Percentiles rank a stretch among this genome's conserved stretches.
phyloP scores from a whole-genome alignment of 2,113 vertebrate genomes.

The Tor tambroides region DNA sequence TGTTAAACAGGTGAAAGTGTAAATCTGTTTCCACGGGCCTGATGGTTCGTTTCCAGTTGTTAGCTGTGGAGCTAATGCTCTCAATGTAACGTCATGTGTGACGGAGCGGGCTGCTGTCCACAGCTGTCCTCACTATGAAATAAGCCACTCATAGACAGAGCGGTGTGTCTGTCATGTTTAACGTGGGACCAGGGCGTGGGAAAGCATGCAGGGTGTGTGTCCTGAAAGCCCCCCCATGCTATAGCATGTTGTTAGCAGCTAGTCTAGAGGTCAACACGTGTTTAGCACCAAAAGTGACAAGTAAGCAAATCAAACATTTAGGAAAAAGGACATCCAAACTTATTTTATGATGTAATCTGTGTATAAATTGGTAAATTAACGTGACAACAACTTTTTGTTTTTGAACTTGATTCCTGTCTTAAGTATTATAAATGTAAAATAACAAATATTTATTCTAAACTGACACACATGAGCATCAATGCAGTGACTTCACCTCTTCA shows the following conservation, averaged over 20 bases:
- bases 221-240: neutral
- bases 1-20: slow-evolving; percentile 49
- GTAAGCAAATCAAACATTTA: neutral
- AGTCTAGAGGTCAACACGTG: slow-evolving; percentile 10
- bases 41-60: slow-evolving; percentile 32
- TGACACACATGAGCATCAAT: neutral
- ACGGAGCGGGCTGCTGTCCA: slow-evolving; percentile 39
- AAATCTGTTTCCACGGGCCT: slow-evolving; percentile 36
- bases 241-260: slow-evolving; percentile 12
- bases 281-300: neutral
- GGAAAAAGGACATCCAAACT: neutral
- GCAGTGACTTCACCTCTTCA: neutral
- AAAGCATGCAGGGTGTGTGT: slow-evolving; percentile 58
- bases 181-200: slow-evolving; percentile 59
- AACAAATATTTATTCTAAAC: neutral
- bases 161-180: slow-evolving; percentile 51
- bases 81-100: neutral
- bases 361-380: neutral
- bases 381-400: neutral
- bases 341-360: neutral
- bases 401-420: neutral
- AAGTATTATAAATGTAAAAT: too few species aligned
- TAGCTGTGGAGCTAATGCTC: slow-evolving; percentile 11
- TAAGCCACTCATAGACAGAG: slow-evolving; percentile 52
- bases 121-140: slow-evolving; percentile 63